These are phyloP conservation scores for Labeo catla DNA, from an alignment of 2,113 vertebrate genomes.

Conservation along the genomic window DNA sequence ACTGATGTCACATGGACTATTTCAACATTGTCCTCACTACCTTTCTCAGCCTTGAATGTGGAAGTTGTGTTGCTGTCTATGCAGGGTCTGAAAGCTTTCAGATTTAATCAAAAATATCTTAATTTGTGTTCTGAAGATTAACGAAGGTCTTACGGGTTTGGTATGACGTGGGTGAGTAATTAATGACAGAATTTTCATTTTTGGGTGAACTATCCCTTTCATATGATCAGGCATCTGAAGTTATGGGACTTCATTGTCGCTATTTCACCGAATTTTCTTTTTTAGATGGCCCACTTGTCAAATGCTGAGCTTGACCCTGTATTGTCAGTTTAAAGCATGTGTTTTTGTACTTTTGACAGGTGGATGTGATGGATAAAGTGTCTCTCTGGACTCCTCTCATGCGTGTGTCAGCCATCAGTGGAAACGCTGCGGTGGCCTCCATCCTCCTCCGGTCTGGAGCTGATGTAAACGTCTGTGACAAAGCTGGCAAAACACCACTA, in stretches of 20 bases:
- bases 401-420: slow-evolving; percentile 70
- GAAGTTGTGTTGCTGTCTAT: too few relatives aligned
- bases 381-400: slow-evolving; percentile 77
- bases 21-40: too few relatives aligned
- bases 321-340: slow-evolving; percentile 29
- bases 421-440: slow-evolving; percentile 66
- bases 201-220: not conserved
- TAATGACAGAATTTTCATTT: not conserved
- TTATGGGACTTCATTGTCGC: not conserved
- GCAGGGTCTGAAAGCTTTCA: too few relatives aligned
- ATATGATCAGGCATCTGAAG: not conserved
- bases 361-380: slow-evolving; percentile 65
- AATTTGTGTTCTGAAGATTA: too few relatives aligned
- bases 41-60: too few relatives aligned
- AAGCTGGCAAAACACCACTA: slow-evolving; percentile 76
- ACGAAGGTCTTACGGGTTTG: too few relatives aligned
- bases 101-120: too few relatives aligned
- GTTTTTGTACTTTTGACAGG: slow-evolving; percentile 56
- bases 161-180: too few relatives aligned
- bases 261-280: not conserved
- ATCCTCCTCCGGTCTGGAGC: slow-evolving; percentile 74
- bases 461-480: slow-evolving; percentile 74
- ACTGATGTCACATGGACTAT: too few relatives aligned
- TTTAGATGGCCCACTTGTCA: not conserved
- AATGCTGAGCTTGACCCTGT: not conserved